Conservation (phyloP, 1,140 invertebrate genomes). For the Physella acuta region DNA sequence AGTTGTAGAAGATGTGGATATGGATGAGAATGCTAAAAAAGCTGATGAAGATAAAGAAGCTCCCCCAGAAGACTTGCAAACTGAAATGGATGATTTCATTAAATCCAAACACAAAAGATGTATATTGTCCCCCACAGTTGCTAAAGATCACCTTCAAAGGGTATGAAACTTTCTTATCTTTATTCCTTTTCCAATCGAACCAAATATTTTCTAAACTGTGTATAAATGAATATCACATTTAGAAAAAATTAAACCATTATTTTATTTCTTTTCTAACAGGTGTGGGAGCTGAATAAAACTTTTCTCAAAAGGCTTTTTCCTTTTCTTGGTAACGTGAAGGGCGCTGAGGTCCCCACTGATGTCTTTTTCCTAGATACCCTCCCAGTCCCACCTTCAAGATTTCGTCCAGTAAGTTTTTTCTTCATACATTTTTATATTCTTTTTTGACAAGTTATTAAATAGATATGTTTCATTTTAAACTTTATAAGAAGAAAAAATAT, state of each 20-base stretch:
- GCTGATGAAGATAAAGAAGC: neutral
- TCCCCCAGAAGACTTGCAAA: neutral
- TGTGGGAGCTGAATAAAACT: conserved; percentile 77
- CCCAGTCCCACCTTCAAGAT: conserved; percentile 82
- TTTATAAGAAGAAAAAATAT: neutral
- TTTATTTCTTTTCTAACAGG: conserved; percentile 40
- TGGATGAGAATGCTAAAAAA: neutral
- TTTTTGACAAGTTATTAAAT: neutral
- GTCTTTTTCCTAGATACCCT: conserved; percentile 85
- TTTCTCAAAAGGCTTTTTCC: conserved; percentile 75
- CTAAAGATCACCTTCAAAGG: conserved; percentile 2
- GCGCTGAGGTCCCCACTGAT: conserved; percentile 74
- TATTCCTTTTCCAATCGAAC: conserved; percentile 10
- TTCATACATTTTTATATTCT: neutral
- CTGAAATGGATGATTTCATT: conserved; percentile 2
- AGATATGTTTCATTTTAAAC: neutral
- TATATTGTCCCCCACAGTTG: conserved; percentile 20
- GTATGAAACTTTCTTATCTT: conserved; percentile 30
- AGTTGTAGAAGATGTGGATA: conserved; percentile 15
- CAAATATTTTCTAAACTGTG: neutral
- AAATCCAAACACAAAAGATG: conserved; percentile 18
- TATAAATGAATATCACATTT: conserved; percentile 5
- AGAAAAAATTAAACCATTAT: conserved; percentile 29
- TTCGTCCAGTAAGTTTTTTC: conserved; percentile 71
- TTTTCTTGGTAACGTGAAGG: conserved; percentile 65